A percentile compares a stretch with the other conserved stretches of the same genome.
Conservation (phyloP, 1,140 invertebrate species). For the Polypedilum vanderplanki region DNA sequence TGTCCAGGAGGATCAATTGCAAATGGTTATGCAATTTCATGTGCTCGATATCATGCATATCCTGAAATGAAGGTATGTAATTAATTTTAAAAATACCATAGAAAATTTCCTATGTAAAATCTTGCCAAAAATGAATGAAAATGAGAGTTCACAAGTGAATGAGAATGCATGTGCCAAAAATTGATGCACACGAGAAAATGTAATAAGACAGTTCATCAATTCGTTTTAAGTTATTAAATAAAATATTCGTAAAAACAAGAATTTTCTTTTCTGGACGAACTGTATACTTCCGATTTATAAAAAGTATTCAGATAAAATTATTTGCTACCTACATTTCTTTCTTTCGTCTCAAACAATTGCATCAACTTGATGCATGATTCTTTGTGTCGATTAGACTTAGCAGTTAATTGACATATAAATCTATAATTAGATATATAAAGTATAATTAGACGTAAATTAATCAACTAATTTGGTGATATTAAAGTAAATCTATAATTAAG, state of each 20-base stretch:
- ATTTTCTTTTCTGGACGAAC: not conserved
- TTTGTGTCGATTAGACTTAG: too few relatives aligned
- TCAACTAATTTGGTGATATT: too few relatives aligned
- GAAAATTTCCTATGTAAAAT: not conserved
- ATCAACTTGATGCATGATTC: too few relatives aligned
- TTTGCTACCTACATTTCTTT: too few relatives aligned
- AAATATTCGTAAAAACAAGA: not conserved
- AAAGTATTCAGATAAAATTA: too few relatives aligned
- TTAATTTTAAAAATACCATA: not conserved
- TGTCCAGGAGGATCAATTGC: slow-evolving; percentile 92
- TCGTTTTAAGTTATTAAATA: not conserved
- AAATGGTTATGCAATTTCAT: slow-evolving; percentile 90
- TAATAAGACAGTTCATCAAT: not conserved
- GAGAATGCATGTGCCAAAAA: slow-evolving; percentile 14
- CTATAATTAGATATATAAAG: too few relatives aligned
- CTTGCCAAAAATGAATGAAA: slow-evolving; percentile 4
- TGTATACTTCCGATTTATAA: not conserved
- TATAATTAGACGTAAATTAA: too few relatives aligned
- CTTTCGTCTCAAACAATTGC: too few relatives aligned
- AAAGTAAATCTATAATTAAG: too few relatives aligned
- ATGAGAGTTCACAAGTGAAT: not conserved
- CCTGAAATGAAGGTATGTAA: slow-evolving; percentile 68
- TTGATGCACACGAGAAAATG: not conserved
- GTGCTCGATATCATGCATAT: slow-evolving; percentile 69
- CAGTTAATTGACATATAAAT: too few relatives aligned